Evolutionary conservation across 1,140 invertebrate species (phyloP), one percentile per base, ranked within the genome.

Genomic region (Gryllus bimaculatus): DNA sequence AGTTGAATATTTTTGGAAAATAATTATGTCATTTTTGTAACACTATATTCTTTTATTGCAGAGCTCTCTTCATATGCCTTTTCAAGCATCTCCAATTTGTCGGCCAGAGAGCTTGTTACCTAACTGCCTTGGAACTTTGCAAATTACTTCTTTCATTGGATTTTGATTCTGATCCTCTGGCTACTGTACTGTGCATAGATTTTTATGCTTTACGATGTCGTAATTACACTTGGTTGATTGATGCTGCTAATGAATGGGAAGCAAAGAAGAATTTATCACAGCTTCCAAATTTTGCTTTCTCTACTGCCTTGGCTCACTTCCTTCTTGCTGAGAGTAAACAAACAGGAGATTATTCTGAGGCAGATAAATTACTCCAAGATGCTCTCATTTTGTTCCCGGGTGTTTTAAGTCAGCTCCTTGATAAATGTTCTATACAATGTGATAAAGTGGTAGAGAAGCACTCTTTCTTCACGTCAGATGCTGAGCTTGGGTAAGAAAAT

Each of bases 271-370:
- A 96, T 87, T 86, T 96, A 8, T 89, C 89, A 26, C 93, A 95
- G 83, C 85, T 98, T 66, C 96, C 95, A 77, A 98, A 97, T 83
- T 94, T 97, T 88, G 91, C 93, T 0, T 97, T 92, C 83, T 96
- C 95, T 5, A 86, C 93, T 77, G 92, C 96, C 0, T 84, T 97
- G 75, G 94, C 95, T 49, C 87, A 93, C 84, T 93, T 92, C 87
- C 87, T 92, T 83, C 80, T 83, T 66, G 80, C 47, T 15, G 74
- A 73, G 6, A 75, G 76, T 26, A 82, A 26, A n/a, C 80, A 84
- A 81, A 82, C 82, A 8, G 83, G 86, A 77, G 86, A 85, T 75
- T 84, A 85, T 18, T 87, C 88, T n/a, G 79, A 83, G 79, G 92
- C 94, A 7, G 88, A 93, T 81, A 82, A 88, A 74, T 81, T 91